Base-by-base conservation (phyloP, 2,797 vertebrate species). In the Eospalax fontanierii region DNA sequence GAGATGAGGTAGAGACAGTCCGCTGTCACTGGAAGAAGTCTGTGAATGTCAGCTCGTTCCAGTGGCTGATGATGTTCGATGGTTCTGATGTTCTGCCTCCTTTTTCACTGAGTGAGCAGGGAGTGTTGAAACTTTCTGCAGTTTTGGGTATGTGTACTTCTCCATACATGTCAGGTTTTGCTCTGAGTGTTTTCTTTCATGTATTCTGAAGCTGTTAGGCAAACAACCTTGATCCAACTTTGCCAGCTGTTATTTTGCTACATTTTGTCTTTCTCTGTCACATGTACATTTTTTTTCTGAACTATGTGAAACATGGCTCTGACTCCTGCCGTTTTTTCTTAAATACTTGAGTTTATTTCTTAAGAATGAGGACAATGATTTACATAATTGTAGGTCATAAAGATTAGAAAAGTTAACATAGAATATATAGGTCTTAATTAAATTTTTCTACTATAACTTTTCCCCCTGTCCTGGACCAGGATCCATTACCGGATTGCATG, bases 271-370 rank as follows among this genome's bases (percentile, higher is more conserved):
- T 85, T 89, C 75, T 91, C 24, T 85, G 66, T 89, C 43, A 70
- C n/a, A 19, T 30, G n/a, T 83, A 43, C 3, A 22, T 57, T 40
- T 70, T 73, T 94, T 91, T 95, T 89, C 66, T 89, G 71, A 94
- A 80, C 43, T 35, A 81, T 93, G 57, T 89, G 75, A 89, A 16
- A 71, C 59, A 80, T 1, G 61, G 26, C 71, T 96, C 93, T 70
- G 70, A 93, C 28, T 89, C n/a, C 40, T 80, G 22, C 16, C 66
- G 6, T 89, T 81, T 81, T 95, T 81, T 94, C 35, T 2, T 90
- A 65, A 94, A 63, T 92, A 46, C 11, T 83, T 95, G 59, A 82
- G 11, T 82, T 89, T 96, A 28, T 90, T 96, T 96, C 11, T 79
- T 91, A 84, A 93, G 57, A 82, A 78, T 78, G 63, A 92, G n/a